Evolutionary conservation across 2,888 invertebrate genomes (phyloP).

Genomic region (Fabriciana adippe): DNA sequence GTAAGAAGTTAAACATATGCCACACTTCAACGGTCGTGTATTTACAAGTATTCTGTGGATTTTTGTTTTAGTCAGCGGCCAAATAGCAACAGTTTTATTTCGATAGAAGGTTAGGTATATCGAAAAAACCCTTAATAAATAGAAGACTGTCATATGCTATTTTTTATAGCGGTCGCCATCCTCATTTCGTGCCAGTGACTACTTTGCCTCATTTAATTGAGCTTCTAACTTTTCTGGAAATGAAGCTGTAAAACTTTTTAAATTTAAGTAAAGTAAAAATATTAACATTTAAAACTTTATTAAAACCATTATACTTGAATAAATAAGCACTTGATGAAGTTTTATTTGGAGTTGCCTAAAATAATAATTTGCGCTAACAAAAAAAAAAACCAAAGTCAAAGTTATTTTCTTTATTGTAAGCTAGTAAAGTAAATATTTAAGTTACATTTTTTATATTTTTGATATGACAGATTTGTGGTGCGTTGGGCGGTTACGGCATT

Average conservation of each 20-base stretch:
- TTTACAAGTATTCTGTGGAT: too few species aligned
- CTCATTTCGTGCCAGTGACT: background rate
- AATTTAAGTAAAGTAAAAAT: constrained; percentile 11
- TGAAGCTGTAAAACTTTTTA: constrained; percentile 1
- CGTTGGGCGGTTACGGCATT: constrained; percentile 63
- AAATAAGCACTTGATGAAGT: background rate
- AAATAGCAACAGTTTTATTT: too few species aligned
- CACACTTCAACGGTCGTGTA: too few species aligned
- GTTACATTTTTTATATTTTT: too few species aligned
- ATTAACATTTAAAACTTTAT: constrained; percentile 13
- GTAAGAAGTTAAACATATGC: too few species aligned
- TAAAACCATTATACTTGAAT: background rate
- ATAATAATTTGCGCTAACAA: too few species aligned
- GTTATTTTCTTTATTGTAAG: too few species aligned
- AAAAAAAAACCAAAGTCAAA: too few species aligned
- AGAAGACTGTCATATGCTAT: background rate
- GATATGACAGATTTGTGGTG: constrained; percentile 63
- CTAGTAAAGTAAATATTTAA: too few species aligned
- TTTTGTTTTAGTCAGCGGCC: too few species aligned
- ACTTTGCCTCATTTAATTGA: background rate
- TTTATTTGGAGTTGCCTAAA: constrained; percentile 5
- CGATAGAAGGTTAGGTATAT: too few species aligned
- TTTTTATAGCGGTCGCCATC: background rate
- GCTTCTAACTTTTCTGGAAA: background rate
- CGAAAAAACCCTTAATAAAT: too few species aligned